Conservation (phyloP, 92 coral and sea anemone genomes). For the Phenganax marumi region DNA sequence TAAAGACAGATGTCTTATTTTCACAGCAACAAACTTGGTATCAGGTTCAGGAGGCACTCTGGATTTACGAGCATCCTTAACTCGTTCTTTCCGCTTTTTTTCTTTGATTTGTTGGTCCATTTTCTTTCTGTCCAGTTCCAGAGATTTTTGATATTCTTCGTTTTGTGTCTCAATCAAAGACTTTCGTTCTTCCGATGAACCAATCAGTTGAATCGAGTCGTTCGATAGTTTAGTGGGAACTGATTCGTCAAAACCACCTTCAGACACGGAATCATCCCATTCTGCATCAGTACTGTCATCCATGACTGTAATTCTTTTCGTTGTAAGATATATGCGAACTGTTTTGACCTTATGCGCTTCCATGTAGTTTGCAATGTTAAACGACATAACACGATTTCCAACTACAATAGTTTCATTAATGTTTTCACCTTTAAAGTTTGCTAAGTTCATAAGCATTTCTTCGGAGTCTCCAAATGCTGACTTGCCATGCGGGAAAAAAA, state of each 20-base stretch:
- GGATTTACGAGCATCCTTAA: constrained; percentile 48
- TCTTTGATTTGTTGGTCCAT: background rate
- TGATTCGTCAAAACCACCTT: too few relatives aligned
- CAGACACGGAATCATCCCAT: too few relatives aligned
- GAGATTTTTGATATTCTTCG: constrained; percentile 24
- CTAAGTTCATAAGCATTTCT: constrained; percentile 41
- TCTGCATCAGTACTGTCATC: too few relatives aligned
- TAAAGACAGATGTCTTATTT: constrained; percentile 49
- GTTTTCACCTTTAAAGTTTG: constrained; percentile 39
- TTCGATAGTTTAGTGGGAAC: too few relatives aligned
- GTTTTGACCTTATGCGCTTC: constrained; percentile 46
- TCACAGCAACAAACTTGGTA: constrained; percentile 42
- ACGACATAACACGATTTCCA: constrained; percentile 21
- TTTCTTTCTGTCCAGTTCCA: constrained; percentile 23
- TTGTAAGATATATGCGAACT: constrained; percentile 28
- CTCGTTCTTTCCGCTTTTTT: constrained; percentile 39
- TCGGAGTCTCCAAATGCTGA: constrained; percentile 55
- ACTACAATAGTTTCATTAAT: constrained; percentile 16
- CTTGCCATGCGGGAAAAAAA: constrained; percentile 57
- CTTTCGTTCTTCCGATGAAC: constrained; percentile 40
- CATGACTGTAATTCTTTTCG: constrained; percentile 12
- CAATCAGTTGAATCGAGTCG: constrained; percentile 10
- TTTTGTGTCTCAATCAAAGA: constrained; percentile 45
- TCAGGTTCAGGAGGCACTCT: constrained; percentile 52
- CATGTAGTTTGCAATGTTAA: constrained; percentile 28